Evolutionary conservation across 2,113 vertebrate species (phyloP).

Genomic region (Spermophilus dauricus): DNA sequence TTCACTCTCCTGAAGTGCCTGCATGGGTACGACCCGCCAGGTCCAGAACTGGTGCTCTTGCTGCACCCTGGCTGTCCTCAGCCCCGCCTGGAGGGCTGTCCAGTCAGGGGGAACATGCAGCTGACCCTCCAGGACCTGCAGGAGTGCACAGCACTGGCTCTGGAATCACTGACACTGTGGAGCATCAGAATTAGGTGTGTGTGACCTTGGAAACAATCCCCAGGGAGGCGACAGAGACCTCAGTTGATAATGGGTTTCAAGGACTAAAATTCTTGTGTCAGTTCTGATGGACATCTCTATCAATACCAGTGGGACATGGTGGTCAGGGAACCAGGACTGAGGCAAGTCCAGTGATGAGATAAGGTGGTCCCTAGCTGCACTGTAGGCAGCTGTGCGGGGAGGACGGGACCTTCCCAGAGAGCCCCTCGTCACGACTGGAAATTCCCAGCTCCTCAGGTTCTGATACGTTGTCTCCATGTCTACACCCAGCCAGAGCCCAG

Average conservation of each 20-base stretch:
- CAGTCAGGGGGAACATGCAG: not conserved
- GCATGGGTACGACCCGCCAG: rapidly evolving
- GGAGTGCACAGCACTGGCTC: not conserved
- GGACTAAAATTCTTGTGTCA: rapidly evolving
- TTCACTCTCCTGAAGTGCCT: not conserved
- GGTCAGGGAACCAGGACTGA: not conserved
- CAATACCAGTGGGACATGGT: rapidly evolving
- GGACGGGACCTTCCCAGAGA: not conserved
- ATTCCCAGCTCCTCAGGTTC: not conserved
- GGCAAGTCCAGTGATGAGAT: too few species aligned
- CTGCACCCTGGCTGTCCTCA: rapidly evolving
- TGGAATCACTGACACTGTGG: rapidly evolving
- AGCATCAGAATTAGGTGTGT: not conserved
- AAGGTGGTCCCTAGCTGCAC: not conserved
- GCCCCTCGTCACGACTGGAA: rapidly evolving
- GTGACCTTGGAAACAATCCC: not conserved
- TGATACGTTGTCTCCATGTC: too few species aligned
- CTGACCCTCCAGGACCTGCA: too few species aligned
- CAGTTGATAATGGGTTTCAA: rapidly evolving
- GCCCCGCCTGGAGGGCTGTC: not conserved
- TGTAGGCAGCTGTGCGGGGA: rapidly evolving
- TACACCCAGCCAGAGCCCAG: too few species aligned
- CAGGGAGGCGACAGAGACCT: rapidly evolving
- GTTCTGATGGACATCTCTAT: rapidly evolving
- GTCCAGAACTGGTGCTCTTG: too few species aligned